These are phyloP conservation scores for Fregata magnificens DNA, from an alignment of 2,113 vertebrate species.

Conservation along the genomic window DNA sequence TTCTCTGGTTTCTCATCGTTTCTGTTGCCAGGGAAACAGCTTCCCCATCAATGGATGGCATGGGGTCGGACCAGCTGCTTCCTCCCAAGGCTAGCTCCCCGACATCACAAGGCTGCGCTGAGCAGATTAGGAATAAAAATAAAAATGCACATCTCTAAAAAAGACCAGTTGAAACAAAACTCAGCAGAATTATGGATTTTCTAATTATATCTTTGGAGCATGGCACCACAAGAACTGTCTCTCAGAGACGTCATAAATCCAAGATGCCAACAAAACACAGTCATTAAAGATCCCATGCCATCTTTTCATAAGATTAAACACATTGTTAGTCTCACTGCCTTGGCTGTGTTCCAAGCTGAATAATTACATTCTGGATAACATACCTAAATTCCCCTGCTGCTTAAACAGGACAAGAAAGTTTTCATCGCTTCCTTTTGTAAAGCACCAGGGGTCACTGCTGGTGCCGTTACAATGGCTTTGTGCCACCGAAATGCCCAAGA, in stretches of 20 bases:
- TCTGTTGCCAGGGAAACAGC: conserved; percentile 71
- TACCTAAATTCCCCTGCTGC: conserved; percentile 15
- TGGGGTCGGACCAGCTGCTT: conserved; percentile 71
- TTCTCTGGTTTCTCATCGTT: conserved; percentile 54
- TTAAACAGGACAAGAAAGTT: conserved; percentile 28
- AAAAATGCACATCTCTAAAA: conserved; percentile 26
- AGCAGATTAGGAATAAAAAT: conserved; percentile 35
- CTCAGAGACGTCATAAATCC: conserved; percentile 23
- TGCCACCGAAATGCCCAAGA: background rate
- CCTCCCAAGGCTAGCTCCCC: conserved; percentile 61
- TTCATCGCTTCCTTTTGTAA: background rate
- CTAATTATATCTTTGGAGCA: conserved; percentile 47
- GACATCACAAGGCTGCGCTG: conserved; percentile 52
- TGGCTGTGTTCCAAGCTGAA: conserved; percentile 42
- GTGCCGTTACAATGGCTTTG: background rate
- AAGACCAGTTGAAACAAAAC: conserved; percentile 47
- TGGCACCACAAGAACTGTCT: background rate
- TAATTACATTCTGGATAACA: conserved; percentile 37
- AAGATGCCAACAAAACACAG: background rate
- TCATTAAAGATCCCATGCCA: conserved; percentile 32
- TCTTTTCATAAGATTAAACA: conserved; percentile 39
- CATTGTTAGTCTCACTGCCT: conserved; percentile 5
- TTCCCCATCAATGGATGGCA: conserved; percentile 49
- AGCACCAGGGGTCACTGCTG: background rate
- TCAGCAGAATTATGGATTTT: conserved; percentile 2